Evolutionary conservation across 2,888 invertebrate species (phyloP).

Genomic region (Cloeon dipterum): DNA sequence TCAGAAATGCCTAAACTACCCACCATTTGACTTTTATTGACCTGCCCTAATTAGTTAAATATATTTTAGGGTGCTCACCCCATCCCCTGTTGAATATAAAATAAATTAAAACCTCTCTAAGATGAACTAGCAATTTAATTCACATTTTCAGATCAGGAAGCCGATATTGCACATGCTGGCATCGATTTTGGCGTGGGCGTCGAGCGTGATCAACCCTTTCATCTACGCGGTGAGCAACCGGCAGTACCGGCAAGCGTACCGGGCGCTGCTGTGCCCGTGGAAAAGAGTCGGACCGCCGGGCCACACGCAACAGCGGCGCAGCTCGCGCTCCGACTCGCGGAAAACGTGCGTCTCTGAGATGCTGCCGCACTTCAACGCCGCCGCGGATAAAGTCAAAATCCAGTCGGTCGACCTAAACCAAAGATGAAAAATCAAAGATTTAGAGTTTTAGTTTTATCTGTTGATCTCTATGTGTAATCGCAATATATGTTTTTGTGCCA

Average conservation of each 20-base stretch:
- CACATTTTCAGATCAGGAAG: conserved; percentile 17
- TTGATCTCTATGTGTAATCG: too few species aligned
- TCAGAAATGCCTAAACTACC: too few species aligned
- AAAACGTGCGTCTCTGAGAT: conserved; percentile 13
- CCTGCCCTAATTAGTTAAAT: too few species aligned
- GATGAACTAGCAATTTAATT: too few species aligned
- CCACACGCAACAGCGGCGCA: conserved; percentile 6
- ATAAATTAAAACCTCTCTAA: too few species aligned
- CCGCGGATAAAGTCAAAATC: conserved; percentile 9
- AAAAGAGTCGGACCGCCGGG: conserved; percentile 4
- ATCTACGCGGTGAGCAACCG: conserved; percentile 78
- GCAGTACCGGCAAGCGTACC: conserved; percentile 37
- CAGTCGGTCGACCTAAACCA: too few species aligned
- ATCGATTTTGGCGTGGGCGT: conserved; percentile 73
- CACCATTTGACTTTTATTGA: too few species aligned
- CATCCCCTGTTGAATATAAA: too few species aligned
- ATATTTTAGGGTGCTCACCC: too few species aligned
- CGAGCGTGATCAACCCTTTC: conserved; percentile 71
- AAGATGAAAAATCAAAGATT: background rate
- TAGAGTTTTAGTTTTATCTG: background rate
- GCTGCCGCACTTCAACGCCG: conserved; percentile 11
- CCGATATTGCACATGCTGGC: conserved; percentile 63
- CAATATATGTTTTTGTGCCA: too few species aligned
- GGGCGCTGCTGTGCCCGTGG: conserved; percentile 11
- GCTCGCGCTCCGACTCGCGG: conserved; percentile 12